phyloP scores from a whole-genome alignment of 64 coral and sea anemone species.

The Cladopsammia gracilis region DNA sequence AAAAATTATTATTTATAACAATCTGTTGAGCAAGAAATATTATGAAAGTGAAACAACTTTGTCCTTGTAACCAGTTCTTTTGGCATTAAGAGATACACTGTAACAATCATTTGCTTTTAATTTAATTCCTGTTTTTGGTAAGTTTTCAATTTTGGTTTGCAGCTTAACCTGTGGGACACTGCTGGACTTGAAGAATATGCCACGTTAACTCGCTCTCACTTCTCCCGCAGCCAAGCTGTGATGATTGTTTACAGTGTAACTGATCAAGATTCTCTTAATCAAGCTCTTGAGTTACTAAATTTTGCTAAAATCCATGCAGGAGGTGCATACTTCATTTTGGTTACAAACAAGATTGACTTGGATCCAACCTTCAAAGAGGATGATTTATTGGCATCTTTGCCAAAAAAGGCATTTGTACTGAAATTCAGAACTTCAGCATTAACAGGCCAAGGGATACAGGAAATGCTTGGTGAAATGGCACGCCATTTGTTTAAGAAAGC shows the following conservation, averaged over 20 bases:
- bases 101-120: too few relatives aligned
- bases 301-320: slow-evolving; percentile 5
- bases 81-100: too few relatives aligned
- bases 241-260: slow-evolving; percentile 48
- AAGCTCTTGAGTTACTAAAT: background rate
- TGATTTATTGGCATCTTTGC: background rate
- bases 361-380: slow-evolving; percentile 1
- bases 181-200: slow-evolving; percentile 11
- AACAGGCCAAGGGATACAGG: background rate
- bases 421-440: slow-evolving; percentile 31
- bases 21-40: too few relatives aligned
- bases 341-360: slow-evolving; percentile 40
- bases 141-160: background rate
- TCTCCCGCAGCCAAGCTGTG: slow-evolving; percentile 18
- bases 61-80: too few relatives aligned
- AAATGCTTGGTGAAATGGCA: slow-evolving; percentile 1
- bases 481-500: background rate
- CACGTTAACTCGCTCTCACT: slow-evolving; percentile 28
- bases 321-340: slow-evolving; percentile 21
- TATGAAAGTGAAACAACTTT: too few relatives aligned
- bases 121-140: too few relatives aligned
- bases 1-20: too few relatives aligned
- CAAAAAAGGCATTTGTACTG: background rate
- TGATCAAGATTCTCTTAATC: slow-evolving; percentile 1
- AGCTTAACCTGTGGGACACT: slow-evolving; percentile 38